Evolutionary conservation across 23 tunicate genomes (phyloP).

Genomic region (Botrylloides violaceus): DNA sequence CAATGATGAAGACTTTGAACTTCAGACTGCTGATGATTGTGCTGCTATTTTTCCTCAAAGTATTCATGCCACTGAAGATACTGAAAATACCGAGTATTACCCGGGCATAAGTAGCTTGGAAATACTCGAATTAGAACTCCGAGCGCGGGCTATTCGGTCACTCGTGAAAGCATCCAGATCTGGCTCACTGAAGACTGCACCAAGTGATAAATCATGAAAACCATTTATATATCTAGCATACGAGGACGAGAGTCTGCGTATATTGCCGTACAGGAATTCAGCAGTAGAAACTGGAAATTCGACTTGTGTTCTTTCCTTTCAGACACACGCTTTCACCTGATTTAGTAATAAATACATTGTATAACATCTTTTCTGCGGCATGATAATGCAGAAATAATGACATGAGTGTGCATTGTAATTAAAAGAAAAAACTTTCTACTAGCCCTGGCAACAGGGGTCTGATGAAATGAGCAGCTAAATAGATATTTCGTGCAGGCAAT

Average conservation of each 20-base stretch:
- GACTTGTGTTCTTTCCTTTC: neutral
- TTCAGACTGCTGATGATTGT: neutral
- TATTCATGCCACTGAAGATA: neutral
- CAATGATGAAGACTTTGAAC: neutral
- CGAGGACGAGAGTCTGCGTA: too few species aligned
- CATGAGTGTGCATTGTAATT: too few species aligned
- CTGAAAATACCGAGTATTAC: slow-evolving; percentile 13
- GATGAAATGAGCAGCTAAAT: too few species aligned
- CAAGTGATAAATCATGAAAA: too few species aligned
- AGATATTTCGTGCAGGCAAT: too few species aligned
- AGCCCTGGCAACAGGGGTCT: too few species aligned
- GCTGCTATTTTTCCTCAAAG: neutral
- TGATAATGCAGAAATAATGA: too few species aligned
- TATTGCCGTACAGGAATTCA: neutral
- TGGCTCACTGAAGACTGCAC: slow-evolving; percentile 10
- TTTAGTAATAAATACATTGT: too few species aligned
- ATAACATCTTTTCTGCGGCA: too few species aligned
- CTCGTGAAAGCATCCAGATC: slow-evolving; percentile 57
- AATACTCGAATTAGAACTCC: slow-evolving; percentile 54
- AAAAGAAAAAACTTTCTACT: too few species aligned
- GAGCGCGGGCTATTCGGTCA: slow-evolving; percentile 80
- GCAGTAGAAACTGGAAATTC: slow-evolving; percentile 1
- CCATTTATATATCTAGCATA: too few species aligned
- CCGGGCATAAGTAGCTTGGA: slow-evolving; percentile 48
- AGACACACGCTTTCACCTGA: too few species aligned